phyloP scores from a whole-genome alignment of 1,140 invertebrate genomes.

The Drosophila obscura region DNA sequence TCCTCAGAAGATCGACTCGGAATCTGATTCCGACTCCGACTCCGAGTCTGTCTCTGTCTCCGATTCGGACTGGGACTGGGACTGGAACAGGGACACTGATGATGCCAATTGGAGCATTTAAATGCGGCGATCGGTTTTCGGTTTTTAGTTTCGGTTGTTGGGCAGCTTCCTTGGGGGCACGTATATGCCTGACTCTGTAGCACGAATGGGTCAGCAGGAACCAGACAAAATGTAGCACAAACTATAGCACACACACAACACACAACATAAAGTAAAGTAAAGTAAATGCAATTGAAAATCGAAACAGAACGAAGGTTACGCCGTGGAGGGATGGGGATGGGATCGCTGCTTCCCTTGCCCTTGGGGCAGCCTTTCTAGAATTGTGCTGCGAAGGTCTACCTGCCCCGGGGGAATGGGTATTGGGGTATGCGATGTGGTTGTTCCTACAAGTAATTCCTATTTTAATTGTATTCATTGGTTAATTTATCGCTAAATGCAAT shows the following conservation, averaged over 20 bases:
- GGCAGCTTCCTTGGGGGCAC: conserved; percentile 20
- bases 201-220: conserved; percentile 23
- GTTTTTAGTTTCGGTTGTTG: conserved; percentile 15
- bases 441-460: conserved; percentile 41
- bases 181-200: conserved; percentile 5
- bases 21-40: conserved; percentile 36
- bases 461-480: conserved; percentile 81
- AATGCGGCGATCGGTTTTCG: conserved; percentile 31
- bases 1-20: conserved; percentile 14
- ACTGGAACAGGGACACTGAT: too few species aligned
- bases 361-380: conserved; percentile 32
- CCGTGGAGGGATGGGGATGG: not conserved
- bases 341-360: conserved; percentile 33
- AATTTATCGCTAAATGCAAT: conserved; percentile 80
- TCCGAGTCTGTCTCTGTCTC: conserved; percentile 47
- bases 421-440: conserved; percentile 9
- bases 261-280: conserved; percentile 66
- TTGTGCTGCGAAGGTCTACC: too few species aligned
- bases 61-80: too few species aligned
- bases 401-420: not conserved
- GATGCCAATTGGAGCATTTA: conserved; percentile 58
- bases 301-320: conserved; percentile 47
- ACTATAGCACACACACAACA: conserved; percentile 27
- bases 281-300: conserved; percentile 68
- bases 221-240: conserved; percentile 28